Evolutionary conservation across 1,140 invertebrate species (phyloP), one percentile per base, ranked within the genome.

Genomic region (Dendroctonus ponderosae): DNA sequence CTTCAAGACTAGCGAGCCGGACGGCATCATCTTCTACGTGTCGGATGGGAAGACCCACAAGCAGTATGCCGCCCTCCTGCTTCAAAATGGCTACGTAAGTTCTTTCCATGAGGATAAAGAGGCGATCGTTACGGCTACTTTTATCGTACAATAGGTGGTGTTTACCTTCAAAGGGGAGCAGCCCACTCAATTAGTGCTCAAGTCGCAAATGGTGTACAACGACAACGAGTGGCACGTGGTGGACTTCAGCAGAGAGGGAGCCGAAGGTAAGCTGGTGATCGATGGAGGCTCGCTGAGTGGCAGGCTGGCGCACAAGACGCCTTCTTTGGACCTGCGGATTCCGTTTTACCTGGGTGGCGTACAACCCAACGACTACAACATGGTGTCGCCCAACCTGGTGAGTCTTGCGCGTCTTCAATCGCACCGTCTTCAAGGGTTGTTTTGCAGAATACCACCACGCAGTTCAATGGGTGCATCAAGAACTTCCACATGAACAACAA

Each of bases 181-280:
- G 7, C 8, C 50, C 6, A 89, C 86, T n/a, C 79, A 85, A 0
- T 87, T 83, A 0, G 67, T 80, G 0, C 77, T 96, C 0, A 75
- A 78, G 52, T 85, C 83, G 2, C 73, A 82, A 0, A 73, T 77
- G 3, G 80, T 79, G 8, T 88, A 93, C 64, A 90, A 93, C 71
- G 94, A 98, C 77, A 88, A 89, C 7, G 75, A 88, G 42, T 98
- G 96, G 96, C 96, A 99, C 76, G 86, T 82, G 0, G 84, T 91
- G 0, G 80, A 80, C 9, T 84, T 91, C 70, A 86, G 83, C 44
- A 80, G 88, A 56, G 76, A 83, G 39, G 74, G 78, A 3, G 80
- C 82, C 39, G 75, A 81, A 60, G 89, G 88, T 0, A 85, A 85
- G 65, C 77, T 96, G n/a, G 80, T 80, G 2, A 82, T 92, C 2